phyloP scores from a whole-genome alignment of 2,888 invertebrate genomes.

The Cephus runcator region DNA sequence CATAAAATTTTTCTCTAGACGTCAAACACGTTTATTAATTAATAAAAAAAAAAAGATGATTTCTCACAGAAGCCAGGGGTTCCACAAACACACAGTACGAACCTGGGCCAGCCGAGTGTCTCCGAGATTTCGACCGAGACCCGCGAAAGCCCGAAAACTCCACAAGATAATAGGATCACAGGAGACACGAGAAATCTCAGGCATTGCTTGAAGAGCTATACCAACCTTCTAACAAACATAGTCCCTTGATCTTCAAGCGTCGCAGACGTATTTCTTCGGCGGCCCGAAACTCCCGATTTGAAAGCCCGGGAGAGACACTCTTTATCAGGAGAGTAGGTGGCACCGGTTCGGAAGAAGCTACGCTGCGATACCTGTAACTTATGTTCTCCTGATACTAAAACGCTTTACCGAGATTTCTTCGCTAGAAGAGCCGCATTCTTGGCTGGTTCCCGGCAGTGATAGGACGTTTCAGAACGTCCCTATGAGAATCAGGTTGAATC shows the following conservation, averaged over 20 bases:
- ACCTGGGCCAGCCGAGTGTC: constrained; percentile 1
- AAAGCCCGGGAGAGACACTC: neutral
- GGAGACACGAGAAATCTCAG: neutral
- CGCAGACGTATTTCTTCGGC: constrained; percentile 19
- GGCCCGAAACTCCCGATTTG: constrained; percentile 1
- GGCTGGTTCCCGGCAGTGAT: neutral
- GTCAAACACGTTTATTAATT: neutral
- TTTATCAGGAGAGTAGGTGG: neutral
- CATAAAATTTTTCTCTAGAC: neutral
- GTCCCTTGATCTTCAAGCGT: constrained; percentile 8
- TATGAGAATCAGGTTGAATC: neutral
- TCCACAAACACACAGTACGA: neutral
- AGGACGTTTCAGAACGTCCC: neutral
- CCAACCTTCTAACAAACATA: neutral
- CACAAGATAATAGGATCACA: neutral
- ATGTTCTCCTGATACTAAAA: constrained; percentile 29
- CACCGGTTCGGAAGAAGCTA: neutral
- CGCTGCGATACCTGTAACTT: neutral
- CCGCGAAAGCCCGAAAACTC: constrained; percentile 6
- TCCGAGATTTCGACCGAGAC: constrained; percentile 5
- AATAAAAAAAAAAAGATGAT: neutral
- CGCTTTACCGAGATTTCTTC: constrained; percentile 31
- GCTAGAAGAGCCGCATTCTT: constrained; percentile 22
- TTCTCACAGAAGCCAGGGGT: neutral
- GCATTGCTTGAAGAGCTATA: neutral